Base-by-base conservation (phyloP, 2,113 vertebrate genomes). In the Clarias macrocephalus region DNA sequence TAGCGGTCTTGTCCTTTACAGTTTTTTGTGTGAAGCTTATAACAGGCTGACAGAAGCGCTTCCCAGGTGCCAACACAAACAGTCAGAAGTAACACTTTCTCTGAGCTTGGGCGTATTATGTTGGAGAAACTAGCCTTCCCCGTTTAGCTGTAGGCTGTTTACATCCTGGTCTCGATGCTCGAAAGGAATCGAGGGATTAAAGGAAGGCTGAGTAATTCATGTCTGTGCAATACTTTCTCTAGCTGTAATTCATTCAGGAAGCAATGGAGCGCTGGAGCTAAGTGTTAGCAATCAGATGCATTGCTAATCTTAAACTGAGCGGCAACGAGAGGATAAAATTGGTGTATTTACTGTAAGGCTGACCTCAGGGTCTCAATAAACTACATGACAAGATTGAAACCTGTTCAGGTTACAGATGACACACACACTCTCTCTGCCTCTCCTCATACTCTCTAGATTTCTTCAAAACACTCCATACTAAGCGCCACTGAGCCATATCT, bases 41-140 rank as follows among this genome's bases (percentile, higher is more conserved):
- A 91, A 89, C 85, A 59, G 52, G 28, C 62, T 92, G 92, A 93
- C 88, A 92, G 90, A 89, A 84, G 28, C 66, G 57, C n/a, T 57
- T 70, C 62, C 0, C 13, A 52, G 37, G 30, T 88, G 90, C 93
- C 92, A 93, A 93, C 23, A 75, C 90, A 92, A 93, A 92, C 87
- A 91, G 48, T 82, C 8, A 63, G 4, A 66, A 56, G 48, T 1
- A 60, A 82, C 30, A 25, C 66, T 48, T 66, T 81, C 19, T 56
- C 60, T 77, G 70, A 62, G 23, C 15, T 30, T 72, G 56, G 25
- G 28, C 23, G 72, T 6, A 18, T 52, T 37, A 57, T 33, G 19
- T 42, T n/a, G 18, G 9, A 62, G 57, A 15, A 57, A 54, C 59
- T 16, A 85, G 30, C 33, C 68, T 57, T 86, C 52, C 28, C 70